Percentiles rank a stretch among this genome's conserved stretches.
Evolutionary conservation across 2,113 vertebrate genomes (phyloP).

Genomic region (Crotalus horridus): DNA sequence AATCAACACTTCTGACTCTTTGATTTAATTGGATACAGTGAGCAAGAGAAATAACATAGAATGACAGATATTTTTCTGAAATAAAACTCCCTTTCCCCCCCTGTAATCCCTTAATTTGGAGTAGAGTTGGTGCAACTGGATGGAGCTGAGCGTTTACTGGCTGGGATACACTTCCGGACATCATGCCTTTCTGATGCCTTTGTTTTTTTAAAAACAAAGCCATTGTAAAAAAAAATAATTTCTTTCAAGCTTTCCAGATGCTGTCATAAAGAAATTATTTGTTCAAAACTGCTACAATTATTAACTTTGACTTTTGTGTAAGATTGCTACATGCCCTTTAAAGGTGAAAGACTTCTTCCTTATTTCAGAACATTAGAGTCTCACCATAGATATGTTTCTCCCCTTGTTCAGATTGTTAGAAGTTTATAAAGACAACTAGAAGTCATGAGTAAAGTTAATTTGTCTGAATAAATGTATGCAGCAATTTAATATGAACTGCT

Average conservation of each 20-base stretch:
- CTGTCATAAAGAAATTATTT: not conserved
- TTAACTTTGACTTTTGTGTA: not conserved
- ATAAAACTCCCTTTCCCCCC: not conserved
- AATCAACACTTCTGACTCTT: constrained; percentile 23
- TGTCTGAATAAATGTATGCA: not conserved
- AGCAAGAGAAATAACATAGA: not conserved
- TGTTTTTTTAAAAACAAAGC: not conserved
- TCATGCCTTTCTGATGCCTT: not conserved
- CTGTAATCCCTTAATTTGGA: not conserved
- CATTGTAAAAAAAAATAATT: not conserved
- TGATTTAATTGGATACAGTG: constrained; percentile 9
- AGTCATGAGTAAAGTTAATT: not conserved
- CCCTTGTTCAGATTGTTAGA: not conserved
- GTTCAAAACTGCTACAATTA: not conserved
- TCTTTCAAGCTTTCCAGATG: not conserved
- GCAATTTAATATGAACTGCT: not conserved
- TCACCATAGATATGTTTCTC: not conserved
- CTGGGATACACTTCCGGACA: not conserved
- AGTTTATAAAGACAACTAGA: not conserved
- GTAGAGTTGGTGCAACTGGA: not conserved
- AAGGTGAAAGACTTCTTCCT: not conserved
- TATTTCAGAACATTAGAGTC: constrained; percentile 1
- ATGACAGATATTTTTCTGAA: not conserved
- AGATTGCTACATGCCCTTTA: not conserved
- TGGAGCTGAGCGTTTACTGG: not conserved